Conservation (phyloP, 2,113 vertebrate species). For the Probosciger aterrimus region DNA sequence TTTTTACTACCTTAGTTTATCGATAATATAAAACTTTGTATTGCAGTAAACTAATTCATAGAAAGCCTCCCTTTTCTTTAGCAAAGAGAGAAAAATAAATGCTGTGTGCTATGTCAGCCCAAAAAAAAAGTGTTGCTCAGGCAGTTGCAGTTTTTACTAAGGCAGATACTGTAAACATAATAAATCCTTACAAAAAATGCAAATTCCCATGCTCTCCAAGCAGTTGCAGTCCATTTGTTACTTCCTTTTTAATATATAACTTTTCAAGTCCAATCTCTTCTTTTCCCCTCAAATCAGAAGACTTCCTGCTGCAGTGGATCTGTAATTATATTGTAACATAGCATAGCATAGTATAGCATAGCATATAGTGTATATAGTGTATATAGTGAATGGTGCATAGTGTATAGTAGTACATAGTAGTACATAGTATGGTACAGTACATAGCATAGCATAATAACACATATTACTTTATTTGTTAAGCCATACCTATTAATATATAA, state of each 20-base stretch:
- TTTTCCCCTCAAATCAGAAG: not conserved
- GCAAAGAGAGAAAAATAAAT: slow-evolving; percentile 17
- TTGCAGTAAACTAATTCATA: slow-evolving; percentile 40
- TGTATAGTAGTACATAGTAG: not conserved
- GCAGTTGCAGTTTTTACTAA: slow-evolving; percentile 39
- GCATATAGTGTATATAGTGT: not conserved
- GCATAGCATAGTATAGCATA: not conserved
- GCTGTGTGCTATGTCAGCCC: slow-evolving; percentile 11
- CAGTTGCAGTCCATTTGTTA: slow-evolving; percentile 26
- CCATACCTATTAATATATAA: not conserved
- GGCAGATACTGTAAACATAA: slow-evolving; percentile 41
- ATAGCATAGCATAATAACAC: not conserved
- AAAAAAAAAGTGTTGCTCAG: slow-evolving; percentile 26
- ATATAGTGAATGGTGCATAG: not conserved
- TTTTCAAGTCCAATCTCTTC: not conserved
- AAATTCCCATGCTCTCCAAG: not conserved
- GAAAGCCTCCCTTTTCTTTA: not conserved
- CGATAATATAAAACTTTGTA: slow-evolving; percentile 23
- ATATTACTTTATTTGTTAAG: not conserved
- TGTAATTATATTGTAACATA: not conserved
- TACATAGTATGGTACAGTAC: not conserved
- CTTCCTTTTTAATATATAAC: slow-evolving; percentile 4
- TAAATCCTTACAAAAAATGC: slow-evolving; percentile 60
- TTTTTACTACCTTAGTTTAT: slow-evolving; percentile 53
- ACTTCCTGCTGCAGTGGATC: not conserved